Base-by-base conservation (phyloP, 2,888 invertebrate genomes). In the Flexamia atlantica region DNA sequence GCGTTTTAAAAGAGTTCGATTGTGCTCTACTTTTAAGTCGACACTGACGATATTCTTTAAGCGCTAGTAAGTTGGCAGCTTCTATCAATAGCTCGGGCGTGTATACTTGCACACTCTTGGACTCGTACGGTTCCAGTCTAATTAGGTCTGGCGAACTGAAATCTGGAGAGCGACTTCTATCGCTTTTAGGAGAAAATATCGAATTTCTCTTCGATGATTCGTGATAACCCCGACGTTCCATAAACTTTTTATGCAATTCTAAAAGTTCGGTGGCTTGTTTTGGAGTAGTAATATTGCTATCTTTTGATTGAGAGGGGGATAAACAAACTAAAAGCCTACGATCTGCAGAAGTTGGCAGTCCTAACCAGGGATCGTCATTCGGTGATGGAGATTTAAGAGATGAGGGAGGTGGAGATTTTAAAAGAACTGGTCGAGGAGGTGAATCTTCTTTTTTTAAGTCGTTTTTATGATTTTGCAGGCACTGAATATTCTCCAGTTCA, bases 231-330 rank as follows among this genome's bases (percentile, higher is more conserved):
- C 87, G 85, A 76, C 87, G 83, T 32, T 94, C 93, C n/a, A 94
- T 89, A 89, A 93, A 94, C 88, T 95, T 95, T 86, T 91, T 92
- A 88, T 95, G 95, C 87, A 94, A 92, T 88, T 95, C 94, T 3
- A 94, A 90, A 70, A 95, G 91, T 86, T 93, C 92, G 87, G 93
- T 94, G 0, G 93, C 92, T 86, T 93, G 93, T 74, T 84, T 86
- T 84, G 86, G 86, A 10, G 84, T 86, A 88, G 72, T 91, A 89
- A n/a, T 93, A 84, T 93, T 92, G 88, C 93, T 91, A 88, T 91
- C 91, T 88, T 93, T 93, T 20, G 84, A 83, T 89, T 95, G 96
- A 5, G 94, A 94, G 0, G 96, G 96, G 0, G 96, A 95, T 14
- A 96, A 81, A 68, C 85, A 86, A 40, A 85, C 60, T 30, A 81